These are phyloP conservation scores for Etheostoma perlongum DNA, from an alignment of 2,797 vertebrate genomes.

Conservation along the genomic window DNA sequence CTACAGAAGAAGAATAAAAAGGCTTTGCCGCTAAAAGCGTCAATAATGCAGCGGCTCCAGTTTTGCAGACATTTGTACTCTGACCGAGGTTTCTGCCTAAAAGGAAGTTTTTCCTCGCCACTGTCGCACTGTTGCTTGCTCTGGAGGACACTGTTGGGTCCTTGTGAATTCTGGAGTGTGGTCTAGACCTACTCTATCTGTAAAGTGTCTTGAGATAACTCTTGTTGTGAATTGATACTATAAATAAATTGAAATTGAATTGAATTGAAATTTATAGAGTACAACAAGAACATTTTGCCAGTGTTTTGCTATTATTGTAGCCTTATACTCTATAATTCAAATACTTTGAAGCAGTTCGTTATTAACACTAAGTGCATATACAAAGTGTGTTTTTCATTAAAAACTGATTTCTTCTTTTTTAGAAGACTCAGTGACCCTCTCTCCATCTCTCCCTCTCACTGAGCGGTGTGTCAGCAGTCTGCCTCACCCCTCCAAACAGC, in stretches of 20 bases:
- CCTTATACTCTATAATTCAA: background rate
- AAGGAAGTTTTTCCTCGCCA: too few species aligned
- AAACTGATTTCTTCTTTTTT: conserved; percentile 6
- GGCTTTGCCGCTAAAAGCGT: background rate
- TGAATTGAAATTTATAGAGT: conserved; percentile 7
- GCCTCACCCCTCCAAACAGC: conserved; percentile 62
- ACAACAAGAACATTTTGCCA: background rate
- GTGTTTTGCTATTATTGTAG: background rate
- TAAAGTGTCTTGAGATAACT: too few species aligned
- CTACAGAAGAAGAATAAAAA: conserved; percentile 26
- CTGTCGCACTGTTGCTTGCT: too few species aligned
- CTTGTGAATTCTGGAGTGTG: too few species aligned
- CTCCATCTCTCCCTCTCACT: conserved; percentile 12
- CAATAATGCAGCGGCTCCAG: background rate
- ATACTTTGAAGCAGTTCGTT: background rate
- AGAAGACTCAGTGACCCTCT: conserved; percentile 15
- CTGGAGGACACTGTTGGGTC: too few species aligned
- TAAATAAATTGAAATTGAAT: too few species aligned
- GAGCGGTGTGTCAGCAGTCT: conserved; percentile 54
- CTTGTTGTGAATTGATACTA: too few species aligned
- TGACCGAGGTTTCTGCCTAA: too few species aligned
- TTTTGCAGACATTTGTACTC: background rate
- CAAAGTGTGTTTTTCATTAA: conserved; percentile 11
- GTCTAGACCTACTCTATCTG: too few species aligned
- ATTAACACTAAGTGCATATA: conserved; percentile 23